phyloP scores from a whole-genome alignment of 2,113 vertebrate genomes.

The Scartelaos histophorus region DNA sequence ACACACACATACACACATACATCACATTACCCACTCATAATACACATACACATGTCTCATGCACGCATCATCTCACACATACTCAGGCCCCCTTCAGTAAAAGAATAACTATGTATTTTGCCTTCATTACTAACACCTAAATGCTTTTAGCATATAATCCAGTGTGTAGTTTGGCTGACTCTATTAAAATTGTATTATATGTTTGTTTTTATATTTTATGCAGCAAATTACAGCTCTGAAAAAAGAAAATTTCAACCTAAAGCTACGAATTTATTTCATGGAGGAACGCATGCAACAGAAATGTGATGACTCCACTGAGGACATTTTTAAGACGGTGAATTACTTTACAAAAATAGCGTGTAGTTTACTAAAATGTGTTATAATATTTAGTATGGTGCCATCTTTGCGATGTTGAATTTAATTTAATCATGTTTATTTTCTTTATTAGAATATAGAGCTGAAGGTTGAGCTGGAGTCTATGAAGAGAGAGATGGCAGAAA shows the following conservation, averaged over 20 bases:
- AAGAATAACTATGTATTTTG: slow-evolving; percentile 30
- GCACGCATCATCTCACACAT: slow-evolving; percentile 30
- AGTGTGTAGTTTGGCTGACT: background rate
- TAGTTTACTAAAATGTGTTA: background rate
- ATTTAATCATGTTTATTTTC: background rate
- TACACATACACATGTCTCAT: slow-evolving; percentile 50
- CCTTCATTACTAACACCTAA: slow-evolving; percentile 9
- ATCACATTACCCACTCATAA: slow-evolving; percentile 15
- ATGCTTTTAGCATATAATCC: background rate
- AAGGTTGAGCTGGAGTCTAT: slow-evolving; percentile 96
- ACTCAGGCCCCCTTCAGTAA: slow-evolving; percentile 36
- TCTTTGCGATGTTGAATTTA: background rate
- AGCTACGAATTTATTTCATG: slow-evolving; percentile 97
- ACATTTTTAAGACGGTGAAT: slow-evolving; percentile 87
- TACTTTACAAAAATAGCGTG: slow-evolving; percentile 14
- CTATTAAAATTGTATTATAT: background rate
- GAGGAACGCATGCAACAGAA: slow-evolving; percentile 95
- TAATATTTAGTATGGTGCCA: background rate
- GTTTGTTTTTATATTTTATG: slow-evolving; percentile 16
- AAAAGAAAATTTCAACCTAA: slow-evolving; percentile 98
- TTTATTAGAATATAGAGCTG: slow-evolving; percentile 91
- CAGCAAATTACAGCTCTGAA: slow-evolving; percentile 97
- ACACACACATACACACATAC: slow-evolving; percentile 30
- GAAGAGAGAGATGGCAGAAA: slow-evolving; percentile 90
- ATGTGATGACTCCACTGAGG: slow-evolving; percentile 88